Evolutionary conservation across 37 sponge, comb jelly and placozoan species (phyloP), one percentile per base, ranked within the genome.

Genomic region (Amphimedon queenslandica): DNA sequence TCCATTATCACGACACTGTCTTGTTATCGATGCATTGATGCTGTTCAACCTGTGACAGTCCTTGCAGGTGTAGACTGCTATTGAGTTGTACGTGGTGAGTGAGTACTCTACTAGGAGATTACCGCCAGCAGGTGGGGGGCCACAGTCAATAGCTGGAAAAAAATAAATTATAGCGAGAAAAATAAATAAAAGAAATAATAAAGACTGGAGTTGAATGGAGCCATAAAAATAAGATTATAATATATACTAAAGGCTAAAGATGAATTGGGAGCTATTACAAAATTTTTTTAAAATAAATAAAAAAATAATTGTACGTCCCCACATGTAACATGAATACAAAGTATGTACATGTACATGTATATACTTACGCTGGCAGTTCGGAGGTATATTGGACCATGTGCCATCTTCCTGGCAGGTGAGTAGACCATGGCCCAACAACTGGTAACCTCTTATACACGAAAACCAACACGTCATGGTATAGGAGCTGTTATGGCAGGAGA

Each of bases 321-420:
- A n/a, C n/a, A n/a, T n/a, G n/a, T n/a, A n/a, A n/a, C n/a, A n/a
- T n/a, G n/a, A n/a, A n/a, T n/a, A n/a, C n/a, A n/a, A n/a, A n/a
- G n/a, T n/a, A n/a, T n/a, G n/a, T n/a, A n/a, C n/a, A n/a, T n/a
- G n/a, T n/a, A n/a, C n/a, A 47, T 8, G 13, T 47, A 47, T 18
- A 47, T 47, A 47, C 68, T 35, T 53, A 71, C 72, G 13, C 23
- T 71, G 31, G 28, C 72, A 71, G 16, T 53, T 37, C 18, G 72
- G 72, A 55, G 56, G 56, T 4, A 53, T 1, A 53, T 53, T 29
- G n/a, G 72, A 71, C 72, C 72, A 71, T 4, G 43, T 31, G 23
- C 72, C 72, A 47, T 8, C 31, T 28, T 43, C 72, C 42, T 27
- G 34, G 30, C 72, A 71, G 25, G 72, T 71, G 2, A 71, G 57